Evolutionary conservation across 1,140 invertebrate species (phyloP), one percentile per base, ranked within the genome.

Genomic region (Pogonomyrmex barbatus): DNA sequence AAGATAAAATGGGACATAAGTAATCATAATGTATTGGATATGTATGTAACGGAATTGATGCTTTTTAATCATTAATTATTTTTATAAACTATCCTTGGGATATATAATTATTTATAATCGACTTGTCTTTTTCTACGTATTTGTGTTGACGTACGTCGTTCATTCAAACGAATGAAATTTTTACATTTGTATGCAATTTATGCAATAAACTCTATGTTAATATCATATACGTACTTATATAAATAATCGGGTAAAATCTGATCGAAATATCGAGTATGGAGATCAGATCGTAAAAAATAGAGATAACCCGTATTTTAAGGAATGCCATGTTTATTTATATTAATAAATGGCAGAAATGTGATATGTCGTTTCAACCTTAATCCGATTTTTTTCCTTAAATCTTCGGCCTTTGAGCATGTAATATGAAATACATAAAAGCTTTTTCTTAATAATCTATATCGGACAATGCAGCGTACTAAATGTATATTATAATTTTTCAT

Each of bases 261-360:
- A 73, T 14, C 67, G 54, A 8, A 8, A 4, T 24, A 24, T 83
- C 30, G 70, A 2, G n/a, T 56, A 9, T 56, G 10, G 12, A 36
- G 30, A 50, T 62, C 68, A 60, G 54, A 83, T 83, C 75, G 12
- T 83, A 83, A 83, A 60, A 83, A 83, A 83, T 83, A 83, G 68
- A 83, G 68, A 5, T 62, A 83, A 56, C 17, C 42, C 47, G 67
- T 82, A 56, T 79, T 63, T 67, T 30, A 50, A 47, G 79, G 67
- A 82, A 83, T 83, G 68, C 68, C 17, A 83, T 58, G 39, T 50
- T 83, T 75, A 82, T 75, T 75, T 82, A 62, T 42, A 54, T n/a
- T 60, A 83, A 71, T 3, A 82, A 83, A 83, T 12, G 68, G 30
- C 42, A 75, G 42, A 75, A 73, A 14, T 83, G n/a, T 83, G 79